Evolutionary conservation across 1,140 invertebrate species (phyloP).

Genomic region (Glossosoma conforme): DNA sequence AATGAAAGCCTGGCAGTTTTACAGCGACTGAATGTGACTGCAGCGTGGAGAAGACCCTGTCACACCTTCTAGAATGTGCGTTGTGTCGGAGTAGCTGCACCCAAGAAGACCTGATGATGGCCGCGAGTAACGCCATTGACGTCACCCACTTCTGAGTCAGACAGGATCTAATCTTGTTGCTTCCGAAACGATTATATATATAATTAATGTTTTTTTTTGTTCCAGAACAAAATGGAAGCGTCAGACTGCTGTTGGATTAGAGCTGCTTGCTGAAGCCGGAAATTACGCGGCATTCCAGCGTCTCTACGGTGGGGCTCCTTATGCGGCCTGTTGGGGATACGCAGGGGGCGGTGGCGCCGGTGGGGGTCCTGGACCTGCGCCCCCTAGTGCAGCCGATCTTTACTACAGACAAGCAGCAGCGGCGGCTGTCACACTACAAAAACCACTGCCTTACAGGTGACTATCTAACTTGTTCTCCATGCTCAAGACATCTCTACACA

Average conservation of each 20-base stretch:
- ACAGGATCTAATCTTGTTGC: too few relatives aligned
- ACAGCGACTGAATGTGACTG: too few relatives aligned
- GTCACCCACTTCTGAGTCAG: too few relatives aligned
- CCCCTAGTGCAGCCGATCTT: constrained; percentile 65
- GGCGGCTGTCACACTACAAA: constrained; percentile 75
- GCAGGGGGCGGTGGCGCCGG: constrained; percentile 33
- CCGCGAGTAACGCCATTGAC: too few relatives aligned
- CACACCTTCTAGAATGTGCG: too few relatives aligned
- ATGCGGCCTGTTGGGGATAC: constrained; percentile 58
- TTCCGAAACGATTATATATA: too few relatives aligned
- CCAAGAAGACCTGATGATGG: too few relatives aligned
- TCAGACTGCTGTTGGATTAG: constrained; percentile 94
- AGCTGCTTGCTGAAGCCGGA: constrained; percentile 92
- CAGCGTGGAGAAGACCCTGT: too few relatives aligned
- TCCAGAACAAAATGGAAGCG: constrained; percentile 99
- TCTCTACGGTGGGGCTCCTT: constrained; percentile 72
- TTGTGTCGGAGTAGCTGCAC: too few relatives aligned
- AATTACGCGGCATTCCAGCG: constrained; percentile 96
- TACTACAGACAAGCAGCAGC: constrained; percentile 72
- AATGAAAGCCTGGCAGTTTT: too few relatives aligned
- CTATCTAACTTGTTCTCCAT: background rate
- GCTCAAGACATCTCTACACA: too few relatives aligned
- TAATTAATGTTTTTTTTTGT: constrained; percentile 40
- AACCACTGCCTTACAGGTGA: constrained; percentile 76
- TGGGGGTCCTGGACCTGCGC: constrained; percentile 53